These are phyloP conservation scores for Stratiomys singularior DNA, from an alignment of 2,888 invertebrate species.

Conservation along the genomic window DNA sequence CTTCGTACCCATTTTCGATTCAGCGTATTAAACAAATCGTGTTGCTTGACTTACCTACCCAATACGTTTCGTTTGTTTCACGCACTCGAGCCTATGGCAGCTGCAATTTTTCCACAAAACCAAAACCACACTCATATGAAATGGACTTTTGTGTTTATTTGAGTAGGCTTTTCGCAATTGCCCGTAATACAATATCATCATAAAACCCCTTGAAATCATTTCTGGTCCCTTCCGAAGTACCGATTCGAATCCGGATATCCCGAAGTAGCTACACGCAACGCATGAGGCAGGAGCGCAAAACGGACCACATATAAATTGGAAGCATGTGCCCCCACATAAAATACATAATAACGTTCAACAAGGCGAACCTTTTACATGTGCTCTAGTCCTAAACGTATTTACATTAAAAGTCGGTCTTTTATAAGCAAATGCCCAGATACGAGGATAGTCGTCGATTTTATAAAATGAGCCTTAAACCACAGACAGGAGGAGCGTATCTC, in stretches of 20 bases:
- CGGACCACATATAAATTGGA: constrained; percentile 22
- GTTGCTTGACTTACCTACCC: no score
- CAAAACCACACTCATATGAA: not conserved
- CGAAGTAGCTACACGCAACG: no score
- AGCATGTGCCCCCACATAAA: constrained; percentile 28
- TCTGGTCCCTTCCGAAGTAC: constrained; percentile 36
- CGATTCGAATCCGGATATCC: constrained; percentile 17
- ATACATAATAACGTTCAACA: constrained; percentile 38
- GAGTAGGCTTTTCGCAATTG: constrained; percentile 18
- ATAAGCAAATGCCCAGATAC: constrained; percentile 35
- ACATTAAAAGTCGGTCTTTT: constrained; percentile 44
- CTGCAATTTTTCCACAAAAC: not conserved
- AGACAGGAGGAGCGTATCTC: constrained; percentile 34
- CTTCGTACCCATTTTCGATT: no score
- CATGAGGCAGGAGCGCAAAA: not conserved
- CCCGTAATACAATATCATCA: constrained; percentile 36
- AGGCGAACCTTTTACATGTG: constrained; percentile 27
- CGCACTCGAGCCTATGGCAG: not conserved
- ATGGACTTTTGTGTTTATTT: constrained; percentile 10
- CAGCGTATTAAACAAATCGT: no score
- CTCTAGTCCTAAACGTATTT: constrained; percentile 36
- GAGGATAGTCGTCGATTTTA: constrained; percentile 39
- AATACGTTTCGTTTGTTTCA: not conserved
- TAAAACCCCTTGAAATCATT: constrained; percentile 42
- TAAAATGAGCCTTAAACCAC: constrained; percentile 37